Evolutionary conservation across 2,113 vertebrate genomes (phyloP), one percentile per base, ranked within the genome.

Genomic region (Progne subis): DNA sequence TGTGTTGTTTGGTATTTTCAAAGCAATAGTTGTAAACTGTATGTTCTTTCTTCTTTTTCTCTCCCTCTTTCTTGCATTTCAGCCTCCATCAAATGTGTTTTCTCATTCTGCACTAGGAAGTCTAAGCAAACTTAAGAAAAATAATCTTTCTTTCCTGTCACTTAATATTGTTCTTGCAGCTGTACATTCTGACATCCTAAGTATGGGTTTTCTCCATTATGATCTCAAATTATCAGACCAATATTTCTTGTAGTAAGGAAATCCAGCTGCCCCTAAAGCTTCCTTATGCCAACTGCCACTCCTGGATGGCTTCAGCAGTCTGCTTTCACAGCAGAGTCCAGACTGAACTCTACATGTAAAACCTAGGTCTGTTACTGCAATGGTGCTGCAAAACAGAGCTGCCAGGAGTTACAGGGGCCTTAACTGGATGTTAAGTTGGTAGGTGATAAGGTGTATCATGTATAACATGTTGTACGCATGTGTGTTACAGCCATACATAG

Each of bases 281-380:
- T 86, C 49, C 79, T 88, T 37, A 60, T 86, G 68, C 69, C 82
- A 92, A 39, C 75, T 95, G 72, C 85, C 64, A 83, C 34, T 78
- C 88, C 85, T 91, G 92, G 75, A 68, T 81, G 85, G 71, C 86
- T 94, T 83, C 9, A 9, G 52, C 92, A 90, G 64, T 59, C 49
- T 78, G 68, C n/a, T 88, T 90, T 86, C 82, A 32, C 60, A 80
- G 68, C 63, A 92, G 76, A 80, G 52, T 32, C 50, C 78, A 74
- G 46, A 25, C 39, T 65, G 71, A 82, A 5, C 21, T 64, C 53
- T 56, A 0, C 4, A 0, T 77, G 39, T 85, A 29, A 63, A 85
- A 80, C 50, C 50, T 44, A 70, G 13, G 29, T 77, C 32, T 91
- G 23, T 32, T 44, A 16, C 74, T 68, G 72, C 31, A 23, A 2